Percentiles rank a stretch among this genome's conserved stretches.
Evolutionary conservation across 2,797 vertebrate species (phyloP).

Genomic region (Catharus ustulatus): DNA sequence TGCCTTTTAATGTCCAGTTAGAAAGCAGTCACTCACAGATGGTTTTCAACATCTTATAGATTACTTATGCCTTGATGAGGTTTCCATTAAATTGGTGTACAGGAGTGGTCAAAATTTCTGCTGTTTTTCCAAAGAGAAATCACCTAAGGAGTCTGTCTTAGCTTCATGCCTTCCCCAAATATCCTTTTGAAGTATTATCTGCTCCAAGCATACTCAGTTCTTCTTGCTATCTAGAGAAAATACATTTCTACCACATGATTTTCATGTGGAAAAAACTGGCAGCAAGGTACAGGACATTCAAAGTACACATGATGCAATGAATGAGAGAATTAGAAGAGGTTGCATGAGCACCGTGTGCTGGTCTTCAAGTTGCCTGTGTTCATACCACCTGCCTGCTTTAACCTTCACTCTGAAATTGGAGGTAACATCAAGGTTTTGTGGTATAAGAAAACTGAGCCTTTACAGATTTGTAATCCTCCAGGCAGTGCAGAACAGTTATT

Average conservation of each 20-base stretch:
- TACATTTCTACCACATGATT: neutral
- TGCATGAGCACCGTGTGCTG: neutral
- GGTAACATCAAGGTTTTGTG: neutral
- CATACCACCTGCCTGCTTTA: neutral
- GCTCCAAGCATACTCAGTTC: neutral
- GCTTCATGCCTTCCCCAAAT: neutral
- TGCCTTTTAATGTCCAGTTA: neutral
- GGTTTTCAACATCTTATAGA: neutral
- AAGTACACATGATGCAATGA: neutral
- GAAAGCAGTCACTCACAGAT: neutral
- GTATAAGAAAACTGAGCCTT: neutral
- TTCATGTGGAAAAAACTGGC: neutral
- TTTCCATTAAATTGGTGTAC: neutral
- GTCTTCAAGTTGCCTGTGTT: neutral
- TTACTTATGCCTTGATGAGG: neutral
- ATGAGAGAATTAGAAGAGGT: neutral
- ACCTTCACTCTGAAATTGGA: neutral
- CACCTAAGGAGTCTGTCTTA: neutral
- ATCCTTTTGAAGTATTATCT: neutral
- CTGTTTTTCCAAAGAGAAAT: neutral
- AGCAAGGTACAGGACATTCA: neutral
- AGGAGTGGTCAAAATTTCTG: neutral
- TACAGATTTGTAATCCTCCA: neutral
- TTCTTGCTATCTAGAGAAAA: neutral
- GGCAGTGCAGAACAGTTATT: neutral